phyloP scores from a whole-genome alignment of 2,888 invertebrate species.

The Oligia fasciuncula region DNA sequence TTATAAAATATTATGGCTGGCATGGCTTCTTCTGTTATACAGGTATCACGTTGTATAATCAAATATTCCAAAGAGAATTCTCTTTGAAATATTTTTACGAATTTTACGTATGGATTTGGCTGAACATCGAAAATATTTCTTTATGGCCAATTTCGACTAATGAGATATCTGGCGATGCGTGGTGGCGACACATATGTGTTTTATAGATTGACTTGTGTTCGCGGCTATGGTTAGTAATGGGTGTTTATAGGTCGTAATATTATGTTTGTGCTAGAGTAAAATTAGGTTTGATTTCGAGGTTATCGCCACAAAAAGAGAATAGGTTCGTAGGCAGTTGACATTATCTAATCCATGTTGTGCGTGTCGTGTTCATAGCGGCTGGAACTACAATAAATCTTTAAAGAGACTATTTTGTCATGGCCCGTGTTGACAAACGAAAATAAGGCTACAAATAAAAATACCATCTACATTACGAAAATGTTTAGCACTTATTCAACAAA shows the following conservation, averaged over 20 bases:
- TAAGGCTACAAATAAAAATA: conserved; percentile 1
- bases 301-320: neutral
- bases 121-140: conserved; percentile 1
- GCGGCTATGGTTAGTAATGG: neutral
- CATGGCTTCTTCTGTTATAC: conserved; percentile 22
- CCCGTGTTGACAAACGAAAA: conserved; percentile 1
- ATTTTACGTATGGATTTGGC: neutral
- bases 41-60: conserved; percentile 1
- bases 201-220: neutral
- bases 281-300: neutral
- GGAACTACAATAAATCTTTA: neutral
- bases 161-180: conserved; percentile 7
- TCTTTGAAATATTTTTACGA: conserved; percentile 2
- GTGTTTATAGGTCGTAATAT: neutral
- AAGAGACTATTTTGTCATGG: neutral
- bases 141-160: conserved; percentile 20
- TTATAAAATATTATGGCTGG: conserved; percentile 6
- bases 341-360: neutral
- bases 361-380: neutral
- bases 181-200: neutral
- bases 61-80: conserved; percentile 5
- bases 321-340: neutral
- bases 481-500: conserved; percentile 26
- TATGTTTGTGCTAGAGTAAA: neutral
- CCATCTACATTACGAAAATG: conserved; percentile 10